phyloP scores from a whole-genome alignment of 1,140 invertebrate genomes.

The Lanistes nyassanus region DNA sequence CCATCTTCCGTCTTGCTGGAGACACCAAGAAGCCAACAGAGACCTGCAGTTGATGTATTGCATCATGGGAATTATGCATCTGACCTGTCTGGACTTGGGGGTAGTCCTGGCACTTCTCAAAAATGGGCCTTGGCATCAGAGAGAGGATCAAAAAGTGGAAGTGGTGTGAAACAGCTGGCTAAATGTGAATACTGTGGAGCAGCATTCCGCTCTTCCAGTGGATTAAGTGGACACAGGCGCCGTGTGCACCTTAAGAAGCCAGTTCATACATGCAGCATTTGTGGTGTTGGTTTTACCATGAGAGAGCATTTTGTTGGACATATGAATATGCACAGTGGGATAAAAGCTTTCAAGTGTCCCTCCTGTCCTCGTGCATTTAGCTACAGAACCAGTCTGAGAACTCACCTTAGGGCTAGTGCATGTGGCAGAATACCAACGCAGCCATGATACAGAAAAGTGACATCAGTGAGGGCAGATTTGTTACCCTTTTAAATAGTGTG shows the following conservation, averaged over 20 bases:
- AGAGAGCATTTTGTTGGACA: constrained; percentile 14
- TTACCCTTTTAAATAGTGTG: not conserved
- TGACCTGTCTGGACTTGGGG: too few species aligned
- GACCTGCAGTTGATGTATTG: too few species aligned
- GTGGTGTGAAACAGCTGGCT: not conserved
- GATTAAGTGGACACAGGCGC: constrained; percentile 3
- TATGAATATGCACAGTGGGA: constrained; percentile 16
- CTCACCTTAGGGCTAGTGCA: not conserved
- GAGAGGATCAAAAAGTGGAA: not conserved
- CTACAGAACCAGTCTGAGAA: constrained; percentile 4
- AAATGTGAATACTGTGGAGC: constrained; percentile 3
- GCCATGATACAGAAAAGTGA: not conserved
- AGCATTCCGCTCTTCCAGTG: not conserved
- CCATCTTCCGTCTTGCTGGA: too few species aligned
- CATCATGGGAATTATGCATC: too few species aligned
- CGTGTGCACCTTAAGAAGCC: constrained; percentile 10
- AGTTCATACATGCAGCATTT: constrained; percentile 4
- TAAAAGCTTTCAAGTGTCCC: constrained; percentile 12
- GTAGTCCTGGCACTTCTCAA: too few species aligned
- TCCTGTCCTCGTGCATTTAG: not conserved
- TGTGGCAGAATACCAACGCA: too few species aligned
- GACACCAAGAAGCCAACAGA: too few species aligned
- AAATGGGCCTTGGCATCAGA: too few species aligned
- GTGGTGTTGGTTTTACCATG: constrained; percentile 7
- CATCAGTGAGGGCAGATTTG: not conserved